phyloP scores from a whole-genome alignment of 2,888 invertebrate genomes.

The Griposia aprilina region DNA sequence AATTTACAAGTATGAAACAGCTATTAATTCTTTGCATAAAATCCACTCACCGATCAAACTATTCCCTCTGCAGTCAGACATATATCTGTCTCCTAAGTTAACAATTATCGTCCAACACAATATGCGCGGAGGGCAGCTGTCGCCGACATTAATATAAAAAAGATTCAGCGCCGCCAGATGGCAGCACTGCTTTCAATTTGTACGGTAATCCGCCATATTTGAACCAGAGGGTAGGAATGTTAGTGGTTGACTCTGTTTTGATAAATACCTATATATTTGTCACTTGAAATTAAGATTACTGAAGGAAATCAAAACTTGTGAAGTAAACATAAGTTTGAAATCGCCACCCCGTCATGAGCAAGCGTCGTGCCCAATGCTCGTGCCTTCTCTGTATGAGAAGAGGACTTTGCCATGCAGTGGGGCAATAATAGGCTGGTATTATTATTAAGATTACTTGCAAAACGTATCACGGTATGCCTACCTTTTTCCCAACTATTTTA shows the following conservation, averaged over 20 bases:
- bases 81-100: constrained; percentile 37
- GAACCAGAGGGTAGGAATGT: not conserved
- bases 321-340: too few relatives aligned
- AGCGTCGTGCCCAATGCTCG: too few relatives aligned
- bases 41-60: not conserved
- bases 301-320: not conserved
- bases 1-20: not conserved
- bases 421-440: too few relatives aligned
- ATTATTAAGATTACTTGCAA: too few relatives aligned
- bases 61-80: constrained; percentile 4
- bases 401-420: too few relatives aligned
- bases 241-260: constrained; percentile 12
- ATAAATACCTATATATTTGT: not conserved
- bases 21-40: too few relatives aligned
- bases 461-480: too few relatives aligned
- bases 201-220: constrained; percentile 62
- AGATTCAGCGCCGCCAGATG: constrained; percentile 73
- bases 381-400: too few relatives aligned
- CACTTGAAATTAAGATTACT: not conserved
- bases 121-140: constrained; percentile 66
- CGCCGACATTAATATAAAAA: constrained; percentile 81
- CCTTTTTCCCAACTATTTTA: not conserved
- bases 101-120: constrained; percentile 43
- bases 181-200: constrained; percentile 69
- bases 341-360: too few relatives aligned